Evolutionary conservation across 2,797 vertebrate species (phyloP).

Genomic region (Channallabes apus): DNA sequence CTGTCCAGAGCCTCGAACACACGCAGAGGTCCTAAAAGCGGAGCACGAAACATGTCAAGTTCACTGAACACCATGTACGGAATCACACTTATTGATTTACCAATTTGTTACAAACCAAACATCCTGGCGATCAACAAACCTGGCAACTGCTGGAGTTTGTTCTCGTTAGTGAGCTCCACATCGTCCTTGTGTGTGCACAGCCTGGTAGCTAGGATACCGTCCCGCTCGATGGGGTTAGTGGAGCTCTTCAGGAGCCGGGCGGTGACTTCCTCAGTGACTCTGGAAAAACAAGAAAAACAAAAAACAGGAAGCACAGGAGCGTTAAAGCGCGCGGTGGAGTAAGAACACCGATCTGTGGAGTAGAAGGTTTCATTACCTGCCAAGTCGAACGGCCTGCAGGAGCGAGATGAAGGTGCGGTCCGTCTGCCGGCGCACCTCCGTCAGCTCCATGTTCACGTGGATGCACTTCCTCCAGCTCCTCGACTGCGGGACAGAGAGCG

Average conservation of each 20-base stretch:
- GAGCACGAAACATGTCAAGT: background rate
- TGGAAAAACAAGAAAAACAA: constrained; percentile 50
- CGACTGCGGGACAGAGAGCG: constrained; percentile 68
- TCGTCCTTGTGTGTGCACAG: constrained; percentile 97
- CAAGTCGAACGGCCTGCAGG: constrained; percentile 86
- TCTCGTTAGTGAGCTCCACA: constrained; percentile 89
- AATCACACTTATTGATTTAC: background rate
- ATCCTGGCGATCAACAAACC: constrained; percentile 68
- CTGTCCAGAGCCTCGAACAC: constrained; percentile 89
- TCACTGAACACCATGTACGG: background rate
- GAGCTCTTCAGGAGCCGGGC: constrained; percentile 78
- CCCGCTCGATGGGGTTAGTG: constrained; percentile 80
- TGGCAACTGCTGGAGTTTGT: constrained; percentile 81
- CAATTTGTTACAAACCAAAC: background rate
- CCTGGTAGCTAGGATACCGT: constrained; percentile 90
- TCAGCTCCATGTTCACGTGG: constrained; percentile 91
- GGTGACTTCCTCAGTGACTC: constrained; percentile 88
- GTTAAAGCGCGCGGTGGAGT: background rate
- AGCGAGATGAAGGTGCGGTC: constrained; percentile 89
- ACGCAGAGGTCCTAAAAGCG: constrained; percentile 71
- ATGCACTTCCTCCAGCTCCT: constrained; percentile 92
- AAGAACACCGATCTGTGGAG: background rate
- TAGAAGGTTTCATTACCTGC: constrained; percentile 75
- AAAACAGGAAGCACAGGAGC: background rate
- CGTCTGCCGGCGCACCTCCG: constrained; percentile 86